These are phyloP conservation scores for Rhagonycha lutea DNA, from an alignment of 2,888 invertebrate species.

Conservation along the genomic window DNA sequence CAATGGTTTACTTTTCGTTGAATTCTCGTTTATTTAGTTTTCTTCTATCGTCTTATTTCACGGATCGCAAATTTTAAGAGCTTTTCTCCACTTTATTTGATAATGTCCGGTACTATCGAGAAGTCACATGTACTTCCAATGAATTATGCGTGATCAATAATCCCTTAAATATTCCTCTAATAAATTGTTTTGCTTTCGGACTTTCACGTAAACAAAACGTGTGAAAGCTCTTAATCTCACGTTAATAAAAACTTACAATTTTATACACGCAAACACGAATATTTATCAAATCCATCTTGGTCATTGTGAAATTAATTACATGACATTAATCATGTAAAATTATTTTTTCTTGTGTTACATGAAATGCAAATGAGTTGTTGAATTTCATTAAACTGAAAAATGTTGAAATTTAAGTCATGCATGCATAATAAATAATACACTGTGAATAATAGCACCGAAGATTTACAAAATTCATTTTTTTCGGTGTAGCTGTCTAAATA, in stretches of 20 bases:
- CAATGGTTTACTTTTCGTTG: constrained; percentile 32
- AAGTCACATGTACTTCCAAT: constrained; percentile 13
- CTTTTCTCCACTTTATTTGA: constrained; percentile 31
- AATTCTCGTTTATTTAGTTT: constrained; percentile 42
- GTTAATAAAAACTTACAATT: constrained; percentile 25
- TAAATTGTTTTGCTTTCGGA: constrained; percentile 20
- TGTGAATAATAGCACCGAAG: not conserved
- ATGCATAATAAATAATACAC: not conserved
- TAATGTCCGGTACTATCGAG: constrained; percentile 24
- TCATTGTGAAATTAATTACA: constrained; percentile 35
- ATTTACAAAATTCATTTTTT: not conserved
- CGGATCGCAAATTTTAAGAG: constrained; percentile 51
- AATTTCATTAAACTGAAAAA: not conserved
- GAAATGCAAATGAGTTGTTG: constrained; percentile 25
- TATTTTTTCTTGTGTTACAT: constrained; percentile 26
- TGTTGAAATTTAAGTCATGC: not conserved
- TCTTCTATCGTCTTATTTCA: constrained; percentile 53
- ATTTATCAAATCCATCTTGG: constrained; percentile 28
- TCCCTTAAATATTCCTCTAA: constrained; percentile 1
- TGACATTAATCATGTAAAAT: constrained; percentile 35
- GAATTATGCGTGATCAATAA: constrained; percentile 6
- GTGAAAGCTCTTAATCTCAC: constrained; percentile 23
- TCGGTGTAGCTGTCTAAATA: not conserved
- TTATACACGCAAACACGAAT: constrained; percentile 25
- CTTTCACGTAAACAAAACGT: constrained; percentile 20